Percentiles rank a stretch among this genome's conserved stretches.
These are phyloP conservation scores for Mnemiopsis leidyi DNA, from an alignment of 37 sponge, comb jelly and placozoan species.

Conservation along the genomic window DNA sequence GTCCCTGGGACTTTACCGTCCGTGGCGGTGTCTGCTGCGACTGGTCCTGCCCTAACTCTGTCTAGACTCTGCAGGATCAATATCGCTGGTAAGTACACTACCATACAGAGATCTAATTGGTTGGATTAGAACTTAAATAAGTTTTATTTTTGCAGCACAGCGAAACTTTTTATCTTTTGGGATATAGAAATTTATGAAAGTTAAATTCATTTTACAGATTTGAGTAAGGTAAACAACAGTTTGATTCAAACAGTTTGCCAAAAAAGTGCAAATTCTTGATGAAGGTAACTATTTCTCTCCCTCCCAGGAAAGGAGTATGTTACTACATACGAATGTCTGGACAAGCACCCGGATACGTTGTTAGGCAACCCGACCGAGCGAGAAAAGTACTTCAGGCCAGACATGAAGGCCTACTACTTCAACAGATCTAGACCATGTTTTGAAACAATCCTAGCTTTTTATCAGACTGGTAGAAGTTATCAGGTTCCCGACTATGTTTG, in stretches of 20 bases:
- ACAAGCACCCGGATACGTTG: not conserved
- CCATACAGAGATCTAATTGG: too few species aligned
- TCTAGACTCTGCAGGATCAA: not conserved
- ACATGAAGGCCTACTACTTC: constrained; percentile 31
- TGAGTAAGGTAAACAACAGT: too few species aligned
- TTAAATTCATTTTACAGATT: too few species aligned
- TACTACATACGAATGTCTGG: constrained; percentile 25
- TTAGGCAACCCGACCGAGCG: not conserved
- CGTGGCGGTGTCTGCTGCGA: not conserved
- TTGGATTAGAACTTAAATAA: not conserved
- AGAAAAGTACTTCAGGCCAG: not conserved
- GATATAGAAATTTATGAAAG: too few species aligned
- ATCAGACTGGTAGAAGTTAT: not conserved
- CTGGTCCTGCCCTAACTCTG: not conserved
- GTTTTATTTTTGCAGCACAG: too few species aligned
- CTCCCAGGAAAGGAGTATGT: not conserved
- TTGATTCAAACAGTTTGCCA: too few species aligned
- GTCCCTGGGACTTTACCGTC: not conserved
- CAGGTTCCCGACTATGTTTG: not conserved
- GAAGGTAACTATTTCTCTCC: not conserved
- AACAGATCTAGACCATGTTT: not conserved
- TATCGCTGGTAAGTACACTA: not conserved
- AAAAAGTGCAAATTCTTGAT: not conserved
- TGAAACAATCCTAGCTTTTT: constrained; percentile 12
- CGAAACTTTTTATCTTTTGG: too few species aligned